Conservation (phyloP, 2,888 invertebrate genomes). For the Macaria notata region DNA sequence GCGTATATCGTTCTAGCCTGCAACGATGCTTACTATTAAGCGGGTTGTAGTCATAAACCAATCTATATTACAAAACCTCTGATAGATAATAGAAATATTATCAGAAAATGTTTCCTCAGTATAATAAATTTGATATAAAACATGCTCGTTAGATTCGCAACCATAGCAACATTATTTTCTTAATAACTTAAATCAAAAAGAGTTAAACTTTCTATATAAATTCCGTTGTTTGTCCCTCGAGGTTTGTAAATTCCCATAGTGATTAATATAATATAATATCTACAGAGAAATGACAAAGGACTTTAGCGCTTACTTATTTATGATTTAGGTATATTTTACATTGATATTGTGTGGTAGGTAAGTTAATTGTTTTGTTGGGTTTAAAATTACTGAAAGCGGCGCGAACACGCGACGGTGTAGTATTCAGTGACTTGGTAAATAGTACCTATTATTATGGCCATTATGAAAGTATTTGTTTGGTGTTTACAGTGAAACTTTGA, state of each 20-base stretch:
- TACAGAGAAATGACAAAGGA: not conserved
- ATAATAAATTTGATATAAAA: no score
- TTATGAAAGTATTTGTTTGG: no score
- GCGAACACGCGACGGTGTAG: not conserved
- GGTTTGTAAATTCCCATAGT: not conserved
- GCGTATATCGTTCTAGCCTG: no score
- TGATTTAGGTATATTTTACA: not conserved
- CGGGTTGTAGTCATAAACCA: no score
- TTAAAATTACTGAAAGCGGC: not conserved
- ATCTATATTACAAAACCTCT: no score
- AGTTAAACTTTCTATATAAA: not conserved
- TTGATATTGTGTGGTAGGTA: not conserved
- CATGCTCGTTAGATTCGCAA: no score
- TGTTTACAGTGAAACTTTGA: no score
- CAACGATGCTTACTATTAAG: no score
- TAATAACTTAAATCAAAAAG: no score
- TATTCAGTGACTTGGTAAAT: not conserved
- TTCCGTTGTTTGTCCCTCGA: not conserved
- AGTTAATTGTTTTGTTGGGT: not conserved
- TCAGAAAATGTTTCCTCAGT: no score
- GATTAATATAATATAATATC: not conserved
- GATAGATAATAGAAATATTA: no score
- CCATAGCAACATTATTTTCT: no score
- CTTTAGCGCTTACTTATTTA: not conserved
- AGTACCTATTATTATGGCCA: not conserved